These are phyloP conservation scores for Leptopilina drosophilae DNA, from an alignment of 2,888 invertebrate species.

Conservation along the genomic window DNA sequence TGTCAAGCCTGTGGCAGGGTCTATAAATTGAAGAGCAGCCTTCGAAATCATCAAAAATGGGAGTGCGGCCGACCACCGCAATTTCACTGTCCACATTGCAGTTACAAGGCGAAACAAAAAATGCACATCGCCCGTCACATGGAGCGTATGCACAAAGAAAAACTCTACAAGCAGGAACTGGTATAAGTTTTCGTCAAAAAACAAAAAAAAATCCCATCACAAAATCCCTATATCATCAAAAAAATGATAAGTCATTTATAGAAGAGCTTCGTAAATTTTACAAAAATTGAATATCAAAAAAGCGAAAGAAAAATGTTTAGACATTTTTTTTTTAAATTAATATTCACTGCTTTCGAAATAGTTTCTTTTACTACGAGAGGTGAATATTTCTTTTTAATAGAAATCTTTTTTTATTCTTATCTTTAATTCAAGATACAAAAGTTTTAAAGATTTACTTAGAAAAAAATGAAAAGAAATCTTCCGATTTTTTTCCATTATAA, in stretches of 20 bases:
- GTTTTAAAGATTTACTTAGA: no score
- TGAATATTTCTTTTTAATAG: no score
- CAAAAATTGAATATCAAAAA: neutral
- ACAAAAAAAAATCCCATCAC: no score
- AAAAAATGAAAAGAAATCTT: no score
- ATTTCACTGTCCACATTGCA: slow-evolving; percentile 73
- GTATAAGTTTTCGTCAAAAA: slow-evolving; percentile 44
- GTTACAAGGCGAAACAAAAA: slow-evolving; percentile 64
- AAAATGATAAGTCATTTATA: neutral
- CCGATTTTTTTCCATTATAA: no score
- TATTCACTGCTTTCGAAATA: no score
- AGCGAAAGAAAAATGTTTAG: neutral
- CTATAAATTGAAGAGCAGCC: slow-evolving; percentile 70
- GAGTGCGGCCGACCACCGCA: slow-evolving; percentile 76
- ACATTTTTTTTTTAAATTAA: neutral
- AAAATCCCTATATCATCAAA: neutral
- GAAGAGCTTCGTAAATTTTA: neutral
- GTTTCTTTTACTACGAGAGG: no score
- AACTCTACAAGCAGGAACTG: slow-evolving; percentile 56
- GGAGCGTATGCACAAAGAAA: slow-evolving; percentile 71
- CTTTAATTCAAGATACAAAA: no score
- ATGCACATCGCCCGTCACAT: slow-evolving; percentile 70
- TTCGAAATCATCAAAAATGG: slow-evolving; percentile 72
- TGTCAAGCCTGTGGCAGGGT: slow-evolving; percentile 88
- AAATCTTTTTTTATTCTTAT: no score